Base-by-base conservation (phyloP, 53 echinoderm and acorn worm genomes). In the Echinarachnius parma region DNA sequence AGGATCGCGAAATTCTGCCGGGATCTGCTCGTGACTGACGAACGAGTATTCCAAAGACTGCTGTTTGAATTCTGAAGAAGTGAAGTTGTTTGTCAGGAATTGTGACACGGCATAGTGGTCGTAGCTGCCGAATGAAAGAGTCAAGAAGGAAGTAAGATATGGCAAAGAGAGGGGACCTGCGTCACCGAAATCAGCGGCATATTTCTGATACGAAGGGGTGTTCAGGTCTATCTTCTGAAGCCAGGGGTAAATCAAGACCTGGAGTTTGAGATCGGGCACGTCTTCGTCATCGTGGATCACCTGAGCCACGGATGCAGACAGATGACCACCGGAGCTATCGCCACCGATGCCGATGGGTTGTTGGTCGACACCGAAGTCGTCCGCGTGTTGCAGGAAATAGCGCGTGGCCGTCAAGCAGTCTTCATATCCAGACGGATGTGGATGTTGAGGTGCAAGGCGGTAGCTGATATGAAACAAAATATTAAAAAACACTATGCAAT, bases 291-390 rank as follows among this genome's bases (percentile, higher is more conserved):
- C 92, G 74, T 87, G 77, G 10, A 87, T 67, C 21, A 48, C 64
- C 46, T 81, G 84, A n/a, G 80, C n/a, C 3, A 92, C 80, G 36
- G 84, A 62, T 1, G 92, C 92, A 0, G 92, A 77, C 10, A 92
- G 77, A 14, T 75, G 62, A 25, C 84, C 92, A 10, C 92, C 92
- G 1, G 87, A 87, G 48, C 92, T 92, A 74, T 92, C 92, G 27
- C 92, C 92, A 1, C 72, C 74, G 31, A 92, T 60, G 36, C 80
- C 92, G 28, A 92, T 79, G 31, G 84, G 70, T 3, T 32, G 37
- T 28, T 27, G 39, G 59, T 82, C 83, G 28, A 92, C 80, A 19
- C 48, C 31, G 78, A 74, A 84, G 2, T 91, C 79, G 15, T 34
- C 48, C 15, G 87, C 87, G 49, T 87, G 83, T 42, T 72, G 78